Conservation (phyloP, 2,797 vertebrate species). For the Remorina albescens region DNA sequence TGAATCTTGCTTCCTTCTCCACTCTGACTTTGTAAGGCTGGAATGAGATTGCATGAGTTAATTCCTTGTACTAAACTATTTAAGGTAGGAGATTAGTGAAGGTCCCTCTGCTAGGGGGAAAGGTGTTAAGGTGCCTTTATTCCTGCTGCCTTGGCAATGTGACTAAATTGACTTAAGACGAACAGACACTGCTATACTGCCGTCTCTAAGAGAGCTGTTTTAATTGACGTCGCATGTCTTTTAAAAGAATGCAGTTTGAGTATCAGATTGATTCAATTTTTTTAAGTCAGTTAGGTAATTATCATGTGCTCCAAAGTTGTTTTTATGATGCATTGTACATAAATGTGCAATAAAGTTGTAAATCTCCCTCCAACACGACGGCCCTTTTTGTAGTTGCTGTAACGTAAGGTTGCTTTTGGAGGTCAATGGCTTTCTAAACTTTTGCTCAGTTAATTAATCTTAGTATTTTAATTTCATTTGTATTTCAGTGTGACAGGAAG, state of each 20-base stretch:
- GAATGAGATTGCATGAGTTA: slow-evolving; percentile 83
- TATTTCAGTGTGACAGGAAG: background rate
- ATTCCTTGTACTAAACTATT: slow-evolving; percentile 85
- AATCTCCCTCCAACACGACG: slow-evolving; percentile 6
- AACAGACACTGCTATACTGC: slow-evolving; percentile 9
- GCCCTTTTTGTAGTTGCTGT: background rate
- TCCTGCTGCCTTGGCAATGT: slow-evolving; percentile 60
- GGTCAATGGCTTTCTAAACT: background rate
- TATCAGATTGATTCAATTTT: background rate
- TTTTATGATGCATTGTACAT: slow-evolving; percentile 58
- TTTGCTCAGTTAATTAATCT: background rate
- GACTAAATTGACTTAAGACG: slow-evolving; percentile 50
- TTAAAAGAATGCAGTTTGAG: background rate
- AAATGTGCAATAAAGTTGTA: slow-evolving; percentile 74
- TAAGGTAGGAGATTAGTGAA: slow-evolving; percentile 80
- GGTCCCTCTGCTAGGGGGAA: slow-evolving; percentile 53
- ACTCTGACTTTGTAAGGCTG: slow-evolving; percentile 72
- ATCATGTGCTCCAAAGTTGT: slow-evolving; percentile 51
- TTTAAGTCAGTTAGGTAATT: slow-evolving; percentile 30
- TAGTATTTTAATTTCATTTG: background rate
- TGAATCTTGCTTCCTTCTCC: slow-evolving; percentile 40
- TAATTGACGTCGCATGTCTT: background rate
- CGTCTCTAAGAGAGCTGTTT: slow-evolving; percentile 9
- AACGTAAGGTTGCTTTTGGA: background rate
- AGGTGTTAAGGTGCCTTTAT: slow-evolving; percentile 72